Evolutionary conservation across 2,797 vertebrate genomes (phyloP), one percentile per base, ranked within the genome.

Genomic region (Enteromius trimaculatus): DNA sequence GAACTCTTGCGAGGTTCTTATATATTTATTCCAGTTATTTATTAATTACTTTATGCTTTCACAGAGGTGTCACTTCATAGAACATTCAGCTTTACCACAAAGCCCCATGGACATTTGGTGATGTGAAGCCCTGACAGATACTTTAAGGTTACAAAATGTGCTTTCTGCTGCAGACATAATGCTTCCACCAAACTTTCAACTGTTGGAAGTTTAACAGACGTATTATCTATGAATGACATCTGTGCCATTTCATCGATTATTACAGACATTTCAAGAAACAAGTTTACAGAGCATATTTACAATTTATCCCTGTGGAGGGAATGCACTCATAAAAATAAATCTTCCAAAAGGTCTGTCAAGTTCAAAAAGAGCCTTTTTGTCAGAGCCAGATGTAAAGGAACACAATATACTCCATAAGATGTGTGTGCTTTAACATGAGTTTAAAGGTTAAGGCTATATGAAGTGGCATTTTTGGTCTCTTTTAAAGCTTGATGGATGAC

Each of bases 1-100:
- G 44, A 64, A 74, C n/a, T 79, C 58, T 62, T 60, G 37, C 17
- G 21, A 51, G 39, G 55, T 26, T 66, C 60, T 66, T 53, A 29
- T 82, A n/a, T 21, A 74, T 82, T 64, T 75, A 51, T 65, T 64
- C 5, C 8, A 37, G 58, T 51, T 65, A 75, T 81, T 65, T 42
- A 66, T 65, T 51, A 64, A 65, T 81, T 74, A 23, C 13, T 49
- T 60, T 81, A 58, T 74, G 55, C 69, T 74, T 34, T 74, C 29
- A 64, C 42, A 62, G 55, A 23, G 42, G 37, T 60, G 53, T 80
- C 16, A 44, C 44, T 62, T 71, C 58, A 64, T 6, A 31, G 39
- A 60, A 47, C 55, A 62, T 62, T 71, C 11, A 4, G 26, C 13
- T 81, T 44, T 71, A 26, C 19, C 39, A 19, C 37, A 31, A 71